A percentile compares a stretch with the other conserved stretches of the same genome.
phyloP scores from a whole-genome alignment of 2,888 invertebrate species.

The Clunio marinus region DNA sequence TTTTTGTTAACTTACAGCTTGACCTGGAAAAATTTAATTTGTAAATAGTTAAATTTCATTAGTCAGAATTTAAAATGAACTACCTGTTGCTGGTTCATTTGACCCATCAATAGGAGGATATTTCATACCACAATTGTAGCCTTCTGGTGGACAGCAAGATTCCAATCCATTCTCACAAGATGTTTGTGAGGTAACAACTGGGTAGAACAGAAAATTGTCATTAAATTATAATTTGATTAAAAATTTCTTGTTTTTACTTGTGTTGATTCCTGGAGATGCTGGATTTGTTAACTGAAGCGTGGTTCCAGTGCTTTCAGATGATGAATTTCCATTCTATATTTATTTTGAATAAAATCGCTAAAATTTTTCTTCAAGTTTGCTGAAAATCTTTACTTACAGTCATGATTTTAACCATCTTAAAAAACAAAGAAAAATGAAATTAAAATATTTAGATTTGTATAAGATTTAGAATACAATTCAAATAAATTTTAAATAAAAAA shows the following conservation, averaged over 20 bases:
- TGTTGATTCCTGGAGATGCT: not conserved
- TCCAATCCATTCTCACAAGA: conserved; percentile 6
- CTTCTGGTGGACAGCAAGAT: not conserved
- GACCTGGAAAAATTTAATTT: not conserved
- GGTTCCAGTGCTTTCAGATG: not conserved
- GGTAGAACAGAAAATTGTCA: not conserved
- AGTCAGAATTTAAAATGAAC: conserved; percentile 40
- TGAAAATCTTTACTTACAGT: too few species aligned
- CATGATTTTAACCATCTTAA: not conserved
- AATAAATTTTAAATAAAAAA: too few species aligned
- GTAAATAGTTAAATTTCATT: not conserved
- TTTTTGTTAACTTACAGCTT: not conserved
- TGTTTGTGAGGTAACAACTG: not conserved
- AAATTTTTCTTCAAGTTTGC: too few species aligned
- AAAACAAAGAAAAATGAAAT: not conserved
- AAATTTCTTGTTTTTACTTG: not conserved
- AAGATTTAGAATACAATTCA: too few species aligned
- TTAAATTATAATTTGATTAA: too few species aligned
- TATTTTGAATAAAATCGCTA: too few species aligned
- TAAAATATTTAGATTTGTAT: too few species aligned
- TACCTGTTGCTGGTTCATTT: conserved; percentile 45
- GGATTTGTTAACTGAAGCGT: not conserved
- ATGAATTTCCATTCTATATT: not conserved
- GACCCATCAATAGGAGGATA: conserved; percentile 44
- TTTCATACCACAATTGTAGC: conserved; percentile 38